Evolutionary conservation across 2,113 vertebrate species (phyloP).

Genomic region (cat (Felis catus)): DNA sequence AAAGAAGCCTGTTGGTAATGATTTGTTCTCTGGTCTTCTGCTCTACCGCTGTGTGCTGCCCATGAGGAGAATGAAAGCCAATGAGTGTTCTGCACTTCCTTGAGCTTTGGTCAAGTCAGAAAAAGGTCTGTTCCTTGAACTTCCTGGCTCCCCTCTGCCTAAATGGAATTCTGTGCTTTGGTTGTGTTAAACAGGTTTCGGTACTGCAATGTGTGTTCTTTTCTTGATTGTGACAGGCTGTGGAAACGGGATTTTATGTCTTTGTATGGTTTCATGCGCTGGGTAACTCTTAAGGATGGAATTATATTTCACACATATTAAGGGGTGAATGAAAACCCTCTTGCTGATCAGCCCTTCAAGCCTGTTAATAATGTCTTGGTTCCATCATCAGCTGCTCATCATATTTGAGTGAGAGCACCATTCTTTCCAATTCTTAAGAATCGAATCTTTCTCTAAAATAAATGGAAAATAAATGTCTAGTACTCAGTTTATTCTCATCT

Average conservation of each 20-base stretch:
- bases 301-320: background rate
- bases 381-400: background rate
- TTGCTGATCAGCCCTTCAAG: background rate
- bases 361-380: background rate
- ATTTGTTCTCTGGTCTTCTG: background rate
- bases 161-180: background rate
- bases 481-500: background rate
- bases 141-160: background rate
- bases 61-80: background rate
- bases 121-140: background rate
- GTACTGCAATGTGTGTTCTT: background rate
- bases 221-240: slow-evolving; percentile 9
- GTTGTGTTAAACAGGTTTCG: background rate
- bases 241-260: slow-evolving; percentile 13
- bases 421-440: background rate
- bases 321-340: slow-evolving; percentile 1
- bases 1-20: background rate
- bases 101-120: background rate
- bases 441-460: background rate
- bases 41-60: background rate
- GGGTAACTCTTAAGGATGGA: background rate
- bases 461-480: slow-evolving; percentile 20
- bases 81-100: background rate
- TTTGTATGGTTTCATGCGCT: background rate
- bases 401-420: background rate